Base-by-base conservation (phyloP, 2,797 vertebrate genomes). In the Calcarius lapponicus region DNA sequence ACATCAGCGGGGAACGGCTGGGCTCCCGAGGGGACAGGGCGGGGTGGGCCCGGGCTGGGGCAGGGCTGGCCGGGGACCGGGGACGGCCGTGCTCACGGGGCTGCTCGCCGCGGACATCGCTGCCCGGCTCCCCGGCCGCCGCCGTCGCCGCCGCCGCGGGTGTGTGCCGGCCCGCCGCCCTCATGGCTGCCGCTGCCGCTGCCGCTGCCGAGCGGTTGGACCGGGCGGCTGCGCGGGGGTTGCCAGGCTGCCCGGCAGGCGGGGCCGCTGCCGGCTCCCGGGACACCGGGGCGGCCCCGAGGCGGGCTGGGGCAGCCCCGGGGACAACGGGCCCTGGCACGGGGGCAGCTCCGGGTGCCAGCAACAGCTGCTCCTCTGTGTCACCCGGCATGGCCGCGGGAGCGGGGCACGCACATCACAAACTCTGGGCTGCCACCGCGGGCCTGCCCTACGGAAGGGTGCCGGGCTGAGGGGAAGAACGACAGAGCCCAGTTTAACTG, bases 291-390 rank as follows among this genome's bases (percentile, higher is more conserved):
- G 5, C 1, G 9, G 5, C 21, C 17, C 8, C 5, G 19, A 10
- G 47, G n/a, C 34, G 0, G 13, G 8, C 18, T 4, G 28, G 1
- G 14, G 43, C 48, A 17, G 34, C 36, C 24, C 18, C 54, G 9
- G 34, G 15, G 14, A 11, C 54, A 11, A 47, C 34, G 1, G 70
- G 45, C 14, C 11, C 1, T 0, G 11, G 24, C 67, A 29, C 15
- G 3, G 31, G 6, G n/a, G n/a, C 51, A 15, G 56, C 43, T 12
- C 2, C 1, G 3, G n/a, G 17, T 7, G 2, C 0, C n/a, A 2
- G 2, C 7, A 14, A 3, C 2, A 10, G 67, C 53, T 10, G 1
- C 26, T 47, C 11, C 1, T 25, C 11, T 3, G 29, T 8, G 32
- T 7, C 32, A 15, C 18, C 32, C 38, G 1, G 53, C 61, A 4